phyloP scores from a whole-genome alignment of 2,113 vertebrate genomes.

The Marmota flaviventris region DNA sequence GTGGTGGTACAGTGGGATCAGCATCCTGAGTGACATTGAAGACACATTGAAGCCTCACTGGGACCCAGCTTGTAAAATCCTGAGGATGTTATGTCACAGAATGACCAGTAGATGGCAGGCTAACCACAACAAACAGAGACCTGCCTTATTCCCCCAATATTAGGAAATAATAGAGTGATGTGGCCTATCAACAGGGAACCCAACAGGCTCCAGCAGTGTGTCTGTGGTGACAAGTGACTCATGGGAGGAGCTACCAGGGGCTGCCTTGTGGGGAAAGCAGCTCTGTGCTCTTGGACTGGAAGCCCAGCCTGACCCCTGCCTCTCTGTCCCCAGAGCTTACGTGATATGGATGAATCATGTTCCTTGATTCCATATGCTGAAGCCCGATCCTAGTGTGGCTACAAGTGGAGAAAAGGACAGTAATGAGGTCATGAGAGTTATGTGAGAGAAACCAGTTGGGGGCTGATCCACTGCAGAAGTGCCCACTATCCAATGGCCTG shows the following conservation, averaged over 20 bases:
- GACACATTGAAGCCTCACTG: neutral
- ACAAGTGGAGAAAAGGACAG: neutral
- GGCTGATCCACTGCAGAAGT: neutral
- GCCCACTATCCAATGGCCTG: too few species aligned
- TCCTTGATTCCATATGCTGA: neutral
- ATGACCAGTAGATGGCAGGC: neutral
- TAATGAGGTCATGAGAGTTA: neutral
- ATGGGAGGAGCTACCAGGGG: neutral
- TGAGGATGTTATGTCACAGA: neutral
- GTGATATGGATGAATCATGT: neutral
- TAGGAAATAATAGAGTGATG: neutral
- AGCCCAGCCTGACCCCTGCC: neutral
- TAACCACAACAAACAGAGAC: neutral
- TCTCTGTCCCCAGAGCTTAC: too few species aligned
- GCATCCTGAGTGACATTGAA: neutral
- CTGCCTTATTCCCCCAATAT: neutral
- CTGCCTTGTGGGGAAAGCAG: neutral
- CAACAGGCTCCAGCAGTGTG: too few species aligned
- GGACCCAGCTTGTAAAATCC: too few species aligned
- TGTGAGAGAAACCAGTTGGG: neutral
- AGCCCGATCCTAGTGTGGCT: neutral
- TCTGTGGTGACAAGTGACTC: neutral
- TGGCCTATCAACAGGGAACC: neutral
- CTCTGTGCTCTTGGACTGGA: neutral
- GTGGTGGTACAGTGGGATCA: neutral